phyloP scores from a whole-genome alignment of 2,797 vertebrate genomes.

The Peromyscus melanophrys region DNA sequence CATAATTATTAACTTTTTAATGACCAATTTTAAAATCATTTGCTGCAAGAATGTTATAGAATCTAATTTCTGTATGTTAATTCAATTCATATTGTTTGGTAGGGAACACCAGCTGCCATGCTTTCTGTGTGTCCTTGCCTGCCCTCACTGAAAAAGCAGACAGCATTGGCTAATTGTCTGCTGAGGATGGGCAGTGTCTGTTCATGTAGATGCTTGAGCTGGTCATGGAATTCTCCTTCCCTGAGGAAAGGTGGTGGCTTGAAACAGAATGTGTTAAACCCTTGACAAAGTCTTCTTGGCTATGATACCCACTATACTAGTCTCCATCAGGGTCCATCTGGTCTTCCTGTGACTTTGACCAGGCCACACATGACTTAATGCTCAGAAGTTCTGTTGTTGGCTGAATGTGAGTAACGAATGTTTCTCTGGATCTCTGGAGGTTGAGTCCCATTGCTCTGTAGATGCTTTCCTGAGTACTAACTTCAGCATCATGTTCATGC shows the following conservation, averaged over 20 bases:
- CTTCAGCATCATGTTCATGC: not conserved
- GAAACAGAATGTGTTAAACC: not conserved
- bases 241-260: rapidly evolving
- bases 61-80: not conserved
- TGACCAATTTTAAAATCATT: not conserved
- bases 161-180: not conserved
- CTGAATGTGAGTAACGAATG: not conserved
- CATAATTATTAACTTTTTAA: not conserved
- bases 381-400: not conserved
- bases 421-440: not conserved
- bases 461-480: not conserved
- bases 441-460: rapidly evolving
- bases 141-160: not conserved
- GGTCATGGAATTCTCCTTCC: not conserved
- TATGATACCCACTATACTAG: not conserved
- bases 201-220: not conserved
- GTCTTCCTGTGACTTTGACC: not conserved
- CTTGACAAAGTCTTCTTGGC: not conserved
- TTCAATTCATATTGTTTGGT: not conserved
- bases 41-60: not conserved
- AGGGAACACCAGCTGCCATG: too few species aligned
- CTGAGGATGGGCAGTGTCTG: not conserved
- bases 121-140: not conserved
- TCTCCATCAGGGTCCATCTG: not conserved
- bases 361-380: not conserved